Evolutionary conservation across 2,113 vertebrate genomes (phyloP).

Genomic region (Aviceda subcristata): DNA sequence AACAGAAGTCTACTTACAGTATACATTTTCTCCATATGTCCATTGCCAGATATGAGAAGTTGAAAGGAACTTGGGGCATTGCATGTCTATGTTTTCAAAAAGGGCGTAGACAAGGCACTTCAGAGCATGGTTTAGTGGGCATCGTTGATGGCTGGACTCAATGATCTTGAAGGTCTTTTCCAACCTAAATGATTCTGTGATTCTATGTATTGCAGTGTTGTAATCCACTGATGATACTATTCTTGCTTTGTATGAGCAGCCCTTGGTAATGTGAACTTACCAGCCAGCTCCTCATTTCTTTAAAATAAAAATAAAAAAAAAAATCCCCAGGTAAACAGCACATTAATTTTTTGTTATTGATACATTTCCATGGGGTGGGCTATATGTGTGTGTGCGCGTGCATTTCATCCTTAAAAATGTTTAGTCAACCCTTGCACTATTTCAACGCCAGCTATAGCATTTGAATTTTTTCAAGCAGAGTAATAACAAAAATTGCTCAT

Average conservation of each 20-base stretch:
- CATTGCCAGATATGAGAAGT: neutral
- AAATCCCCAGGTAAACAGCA: neutral
- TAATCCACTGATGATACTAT: too few species aligned
- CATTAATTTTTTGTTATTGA: neutral
- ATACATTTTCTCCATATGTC: fast-evolving
- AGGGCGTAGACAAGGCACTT: too few species aligned
- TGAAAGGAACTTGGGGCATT: too few species aligned
- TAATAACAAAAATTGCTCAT: neutral
- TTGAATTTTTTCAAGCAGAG: neutral
- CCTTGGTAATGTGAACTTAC: neutral
- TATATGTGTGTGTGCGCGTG: too few species aligned
- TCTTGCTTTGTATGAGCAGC: neutral
- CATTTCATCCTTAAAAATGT: neutral
- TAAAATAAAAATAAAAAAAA: neutral
- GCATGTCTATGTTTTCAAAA: neutral
- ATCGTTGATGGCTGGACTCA: too few species aligned
- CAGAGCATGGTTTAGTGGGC: too few species aligned
- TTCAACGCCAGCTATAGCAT: neutral
- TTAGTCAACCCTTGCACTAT: neutral
- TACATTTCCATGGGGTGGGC: neutral
- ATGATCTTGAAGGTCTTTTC: too few species aligned
- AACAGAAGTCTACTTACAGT: neutral
- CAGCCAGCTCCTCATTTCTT: neutral
- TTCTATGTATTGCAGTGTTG: neutral
- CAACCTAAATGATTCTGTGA: too few species aligned